Base-by-base conservation (phyloP, 2,888 invertebrate genomes). In the Pardosa pseudoannulata region DNA sequence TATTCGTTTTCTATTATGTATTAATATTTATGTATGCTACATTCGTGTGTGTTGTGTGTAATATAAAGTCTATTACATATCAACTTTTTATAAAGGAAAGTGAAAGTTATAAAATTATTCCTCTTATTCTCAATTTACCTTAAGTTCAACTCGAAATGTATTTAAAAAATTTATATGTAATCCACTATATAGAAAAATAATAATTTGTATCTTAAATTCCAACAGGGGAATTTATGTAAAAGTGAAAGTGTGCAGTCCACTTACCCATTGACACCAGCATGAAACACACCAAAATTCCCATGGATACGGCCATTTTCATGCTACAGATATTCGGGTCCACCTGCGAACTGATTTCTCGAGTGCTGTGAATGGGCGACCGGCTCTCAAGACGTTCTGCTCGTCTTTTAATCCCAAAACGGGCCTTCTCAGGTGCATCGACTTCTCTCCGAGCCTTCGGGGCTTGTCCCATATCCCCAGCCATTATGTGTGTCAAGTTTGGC, bases 401-500 rank as follows among this genome's bases (percentile, higher is more conserved):
- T 83, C 82, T 76, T 76, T 82, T 71, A 82, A 82, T 76, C 75
- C 64, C 71, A 71, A 82, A 76, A 19, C 82, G 56, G 67, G 32
- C 71, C 46, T 65, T 50, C 72, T 31, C 19, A 65, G 68, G 82
- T 75, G 62, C 82, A 83, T 64, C 82, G 82, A 83, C 82, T 46
- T 62, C 81, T 31, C 36, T 13, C 0, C 6, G 39, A 11, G 76
- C 64, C 74, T 28, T 74, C 56, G 29, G 74, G 74, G 62, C 36
- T 46, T 76, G 76, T 46, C 29, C 76, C 64, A 82, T 29, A 70
- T 82, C 75, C 62, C 27, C 36, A 50, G 13, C 19, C 75, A 64
- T 65, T 29, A 83, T 72, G 71, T 76, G 82, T 76, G 82, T 76
- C 82, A 83, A 83, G 82, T 83, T 83, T 83, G 76, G 68, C 36